Evolutionary conservation across 2,113 vertebrate genomes (phyloP), one percentile per base, ranked within the genome.

Genomic region (Tinamus guttatus): DNA sequence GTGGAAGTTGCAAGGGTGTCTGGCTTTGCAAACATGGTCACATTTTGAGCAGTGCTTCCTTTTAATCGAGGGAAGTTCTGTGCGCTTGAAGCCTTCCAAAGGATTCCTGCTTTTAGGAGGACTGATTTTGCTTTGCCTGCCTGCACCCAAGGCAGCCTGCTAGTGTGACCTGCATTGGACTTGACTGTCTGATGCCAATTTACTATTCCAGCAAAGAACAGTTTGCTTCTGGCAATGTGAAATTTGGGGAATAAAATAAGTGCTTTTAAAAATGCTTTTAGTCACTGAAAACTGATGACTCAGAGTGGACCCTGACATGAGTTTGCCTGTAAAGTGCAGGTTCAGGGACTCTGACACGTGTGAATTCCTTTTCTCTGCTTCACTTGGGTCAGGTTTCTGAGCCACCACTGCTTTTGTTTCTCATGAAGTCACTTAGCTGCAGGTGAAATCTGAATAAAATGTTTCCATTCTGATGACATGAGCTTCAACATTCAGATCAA

Each of bases 1-100:
- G 94, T 83, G 87, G 84, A 91, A 75, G 58, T 89, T 83, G 86
- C 86, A 90, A 68, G 62, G 90, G 69, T 93, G 87, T 93, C 62
- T 62, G 49, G 28, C 92, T 69, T 34, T 63, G 60, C 24, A 69
- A 75, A 95, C 76, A 71, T 92, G 77, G 38, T 41, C 52, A 45
- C 71, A 56, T 80, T 86, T 80, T 68, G 94, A 32, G 32, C 15
- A 17, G 16, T 32, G 16, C 54, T 32, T 32, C 54, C 28, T 58
- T 30, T 58, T 58, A 58, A 32, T 16, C 28, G 40, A 78, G 76
- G 91, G 76, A 68, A 93, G 80, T 63, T 32, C 88, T 64, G 49
- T 75, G 90, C 87, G 38, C 71, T 52, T 84, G 82, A 94, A 94
- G 89, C 87, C 89, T 90, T 89, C 69, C 87, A 87, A 64, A 59